Percentiles rank a stretch among this genome's conserved stretches.
phyloP scores from a whole-genome alignment of 1,140 invertebrate genomes.

The Akabosia matsudoensis region DNA sequence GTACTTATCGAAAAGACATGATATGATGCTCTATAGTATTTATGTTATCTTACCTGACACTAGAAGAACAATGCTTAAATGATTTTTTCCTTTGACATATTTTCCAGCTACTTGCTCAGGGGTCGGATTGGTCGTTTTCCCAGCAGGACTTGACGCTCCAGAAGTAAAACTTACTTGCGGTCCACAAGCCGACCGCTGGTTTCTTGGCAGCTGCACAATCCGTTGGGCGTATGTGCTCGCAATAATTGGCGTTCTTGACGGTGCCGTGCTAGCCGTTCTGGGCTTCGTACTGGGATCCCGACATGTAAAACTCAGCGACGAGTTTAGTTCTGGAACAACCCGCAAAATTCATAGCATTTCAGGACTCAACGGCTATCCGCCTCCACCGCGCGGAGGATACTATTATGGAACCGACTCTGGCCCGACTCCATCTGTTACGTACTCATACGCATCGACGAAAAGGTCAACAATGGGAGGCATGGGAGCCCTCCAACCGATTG shows the following conservation, averaged over 20 bases:
- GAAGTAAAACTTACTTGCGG: constrained; percentile 83
- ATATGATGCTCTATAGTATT: too few species aligned
- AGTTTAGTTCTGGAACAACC: constrained; percentile 58
- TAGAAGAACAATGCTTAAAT: not conserved
- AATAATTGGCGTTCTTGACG: constrained; percentile 86
- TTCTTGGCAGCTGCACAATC: constrained; percentile 76
- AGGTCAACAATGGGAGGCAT: constrained; percentile 56
- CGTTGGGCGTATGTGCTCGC: constrained; percentile 94
- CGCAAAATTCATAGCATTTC: constrained; percentile 38
- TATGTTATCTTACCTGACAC: too few species aligned
- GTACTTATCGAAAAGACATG: too few species aligned
- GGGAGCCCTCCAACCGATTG: constrained; percentile 76
- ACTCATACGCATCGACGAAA: constrained; percentile 42
- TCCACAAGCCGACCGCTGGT: constrained; percentile 68
- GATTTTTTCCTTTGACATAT: constrained; percentile 28
- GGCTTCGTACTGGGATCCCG: constrained; percentile 90
- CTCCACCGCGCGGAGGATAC: constrained; percentile 51
- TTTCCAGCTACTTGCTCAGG: constrained; percentile 74
- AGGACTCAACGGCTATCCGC: constrained; percentile 36
- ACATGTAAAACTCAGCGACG: constrained; percentile 77
- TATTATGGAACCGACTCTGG: constrained; percentile 57
- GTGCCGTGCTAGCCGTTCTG: constrained; percentile 78
- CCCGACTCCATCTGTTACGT: constrained; percentile 39
- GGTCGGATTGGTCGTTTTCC: constrained; percentile 81
- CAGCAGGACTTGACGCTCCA: constrained; percentile 84